phyloP scores from a whole-genome alignment of 1,140 invertebrate genomes.

The Conopomorpha cramerella region DNA sequence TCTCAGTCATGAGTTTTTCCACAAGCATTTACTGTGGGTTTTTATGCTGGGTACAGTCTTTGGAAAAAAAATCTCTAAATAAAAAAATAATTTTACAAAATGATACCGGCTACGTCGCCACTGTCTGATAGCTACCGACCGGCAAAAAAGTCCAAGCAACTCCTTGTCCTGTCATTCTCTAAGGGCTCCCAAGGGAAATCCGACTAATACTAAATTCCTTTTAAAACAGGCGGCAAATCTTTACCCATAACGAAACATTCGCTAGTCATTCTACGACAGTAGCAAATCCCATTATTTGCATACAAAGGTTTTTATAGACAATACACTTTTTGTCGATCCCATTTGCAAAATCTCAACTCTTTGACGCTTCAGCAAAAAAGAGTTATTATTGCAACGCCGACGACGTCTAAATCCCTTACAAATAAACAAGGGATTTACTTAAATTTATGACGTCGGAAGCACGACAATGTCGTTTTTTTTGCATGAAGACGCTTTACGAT shows the following conservation, averaged over 20 bases:
- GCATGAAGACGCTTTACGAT: too few species aligned
- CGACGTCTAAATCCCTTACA: not conserved
- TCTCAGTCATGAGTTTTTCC: too few species aligned
- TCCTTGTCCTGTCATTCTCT: too few species aligned
- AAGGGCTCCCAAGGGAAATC: constrained; percentile 14
- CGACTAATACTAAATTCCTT: too few species aligned
- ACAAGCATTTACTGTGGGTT: too few species aligned
- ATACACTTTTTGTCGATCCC: constrained; percentile 24
- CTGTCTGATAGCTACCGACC: constrained; percentile 22
- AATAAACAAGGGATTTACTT: not conserved
- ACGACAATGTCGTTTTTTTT: too few species aligned
- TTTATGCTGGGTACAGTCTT: too few species aligned
- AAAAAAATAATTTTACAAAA: too few species aligned
- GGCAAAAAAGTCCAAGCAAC: too few species aligned
- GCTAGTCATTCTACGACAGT: constrained; percentile 26
- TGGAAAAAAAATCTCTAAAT: too few species aligned
- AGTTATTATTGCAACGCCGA: not conserved
- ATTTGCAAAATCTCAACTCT: constrained; percentile 30
- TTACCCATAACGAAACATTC: constrained; percentile 11
- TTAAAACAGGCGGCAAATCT: constrained; percentile 10
- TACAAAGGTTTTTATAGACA: constrained; percentile 34
- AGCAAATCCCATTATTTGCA: constrained; percentile 53
- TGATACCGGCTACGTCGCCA: too few species aligned
- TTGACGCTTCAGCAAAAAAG: constrained; percentile 25
- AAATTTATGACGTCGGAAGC: not conserved